Base-by-base conservation (phyloP, 1,140 invertebrate species). In the Macrostomum lignano region DNA sequence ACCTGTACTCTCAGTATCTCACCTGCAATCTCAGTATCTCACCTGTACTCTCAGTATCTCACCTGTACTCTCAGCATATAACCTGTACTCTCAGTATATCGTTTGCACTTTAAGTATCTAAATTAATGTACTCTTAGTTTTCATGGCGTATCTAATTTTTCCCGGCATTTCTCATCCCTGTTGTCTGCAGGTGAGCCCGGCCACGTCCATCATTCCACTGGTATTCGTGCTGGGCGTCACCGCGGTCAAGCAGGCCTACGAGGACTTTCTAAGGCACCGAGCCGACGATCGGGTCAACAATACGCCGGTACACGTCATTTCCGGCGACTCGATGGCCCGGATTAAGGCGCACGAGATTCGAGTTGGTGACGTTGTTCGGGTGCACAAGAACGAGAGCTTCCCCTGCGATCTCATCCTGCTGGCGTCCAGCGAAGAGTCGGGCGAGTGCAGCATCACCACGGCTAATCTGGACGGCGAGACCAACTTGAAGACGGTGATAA, bases 201-300 rank as follows among this genome's bases (percentile, higher is more conserved):
- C 68, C 17, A 43, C 52, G 21, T 79, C 81, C 1, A 81, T 91
- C 70, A 67, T 91, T 11, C 52, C 54, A 29, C 44, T 55, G 20
- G 20, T 55, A 20, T 51, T 93, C 65, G 82, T 96, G 41, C 65
- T 96, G 4, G 71, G 71, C 37, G 77, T 93, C 9, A 93, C 86
- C 0, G 79, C 78, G 2, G 65, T 93, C 21, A 96, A 96, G 60
- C 84, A 96, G 62, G 66, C 78, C 32, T 88, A 79, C 55, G 86
- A 94, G 61, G 86, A 96, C 60, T 69, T 75, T 24, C 6, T 19
- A 11, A 11, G 32, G 9, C 32, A 33, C 11, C 9, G 11, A 23
- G 19, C 13, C 4, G 32, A 33, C 19, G 20, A 9, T 4, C 13
- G 13, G 4, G 52, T 58, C 2, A 58, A 58, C 42, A 55, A 58